Conservation (phyloP, 2,113 vertebrate species). For the Diphyllodes magnificus region DNA sequence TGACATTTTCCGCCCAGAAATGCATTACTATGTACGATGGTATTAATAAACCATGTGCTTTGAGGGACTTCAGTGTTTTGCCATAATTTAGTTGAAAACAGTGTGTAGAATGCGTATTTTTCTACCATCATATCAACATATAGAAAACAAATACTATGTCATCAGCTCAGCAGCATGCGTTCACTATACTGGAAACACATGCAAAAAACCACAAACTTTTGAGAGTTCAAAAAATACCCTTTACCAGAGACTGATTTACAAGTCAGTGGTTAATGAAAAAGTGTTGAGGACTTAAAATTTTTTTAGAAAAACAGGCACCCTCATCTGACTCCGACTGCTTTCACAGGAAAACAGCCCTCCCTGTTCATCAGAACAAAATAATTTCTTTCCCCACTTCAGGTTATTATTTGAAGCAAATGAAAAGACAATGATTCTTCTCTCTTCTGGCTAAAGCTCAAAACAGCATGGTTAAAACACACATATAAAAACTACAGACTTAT, state of each 20-base stretch:
- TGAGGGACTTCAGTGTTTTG: slow-evolving; percentile 57
- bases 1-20: slow-evolving; percentile 69
- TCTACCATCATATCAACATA: slow-evolving; percentile 45
- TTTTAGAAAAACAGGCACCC: slow-evolving; percentile 17
- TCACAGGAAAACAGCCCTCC: slow-evolving; percentile 62
- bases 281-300: slow-evolving; percentile 51
- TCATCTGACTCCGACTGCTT: slow-evolving; percentile 26
- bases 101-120: slow-evolving; percentile 37
- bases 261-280: slow-evolving; percentile 54
- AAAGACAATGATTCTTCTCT: slow-evolving; percentile 68
- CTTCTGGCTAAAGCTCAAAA: slow-evolving; percentile 55
- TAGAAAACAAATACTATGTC: slow-evolving; percentile 55
- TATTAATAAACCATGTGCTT: slow-evolving; percentile 75
- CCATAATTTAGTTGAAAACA: slow-evolving; percentile 69
- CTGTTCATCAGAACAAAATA: slow-evolving; percentile 48
- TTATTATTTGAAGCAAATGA: slow-evolving; percentile 74
- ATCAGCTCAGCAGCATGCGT: slow-evolving; percentile 40
- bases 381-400: slow-evolving; percentile 57
- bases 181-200: slow-evolving; percentile 46
- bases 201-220: slow-evolving; percentile 66
- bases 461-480: slow-evolving; percentile 55
- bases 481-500: slow-evolving; percentile 64
- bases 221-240: slow-evolving; percentile 67
- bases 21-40: slow-evolving; percentile 57
- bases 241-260: slow-evolving; percentile 54